A percentile compares a stretch with the other conserved stretches of the same genome.
These are phyloP conservation scores for Aphelenchoides avenae DNA, from an alignment of 1,140 invertebrate genomes.

Conservation along the genomic window DNA sequence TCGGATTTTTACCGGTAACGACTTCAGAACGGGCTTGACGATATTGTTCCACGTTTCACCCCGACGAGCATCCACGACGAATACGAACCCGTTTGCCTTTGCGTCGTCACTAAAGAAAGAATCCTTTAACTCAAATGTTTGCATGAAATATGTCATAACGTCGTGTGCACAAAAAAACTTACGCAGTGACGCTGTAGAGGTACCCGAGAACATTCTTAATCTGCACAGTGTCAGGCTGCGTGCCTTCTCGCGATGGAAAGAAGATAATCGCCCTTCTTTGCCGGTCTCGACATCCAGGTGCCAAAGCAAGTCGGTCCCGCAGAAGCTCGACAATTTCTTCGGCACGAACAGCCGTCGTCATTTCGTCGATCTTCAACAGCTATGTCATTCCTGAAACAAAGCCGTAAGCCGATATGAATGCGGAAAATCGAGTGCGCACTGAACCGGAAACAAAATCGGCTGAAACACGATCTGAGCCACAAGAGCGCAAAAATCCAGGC, in stretches of 20 bases:
- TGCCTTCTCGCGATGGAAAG: conserved; percentile 19
- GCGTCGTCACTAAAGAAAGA: conserved; percentile 22
- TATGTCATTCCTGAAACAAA: too few species aligned
- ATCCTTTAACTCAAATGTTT: background rate
- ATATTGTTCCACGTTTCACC: conserved; percentile 28
- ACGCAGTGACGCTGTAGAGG: conserved; percentile 27
- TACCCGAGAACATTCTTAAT: conserved; percentile 27
- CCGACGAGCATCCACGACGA: conserved; percentile 28
- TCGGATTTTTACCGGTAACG: conserved; percentile 14
- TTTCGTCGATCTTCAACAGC: too few species aligned
- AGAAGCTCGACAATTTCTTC: conserved; percentile 33
- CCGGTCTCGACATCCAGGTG: conserved; percentile 23
- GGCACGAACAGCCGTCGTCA: too few species aligned
- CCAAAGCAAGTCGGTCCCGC: conserved; percentile 25
- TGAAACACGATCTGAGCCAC: too few species aligned
- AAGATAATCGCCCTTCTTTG: conserved; percentile 24
- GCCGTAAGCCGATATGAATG: too few species aligned
- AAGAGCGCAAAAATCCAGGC: too few species aligned
- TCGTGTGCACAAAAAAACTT: background rate
- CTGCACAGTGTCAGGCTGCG: conserved; percentile 21
- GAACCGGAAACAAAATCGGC: too few species aligned
- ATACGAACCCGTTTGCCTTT: conserved; percentile 19
- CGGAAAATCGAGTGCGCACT: too few species aligned
- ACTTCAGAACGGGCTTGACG: conserved; percentile 29
- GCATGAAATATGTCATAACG: conserved; percentile 4